These are phyloP conservation scores for Zapus hudsonius DNA, from an alignment of 2,113 vertebrate genomes.

Conservation along the genomic window DNA sequence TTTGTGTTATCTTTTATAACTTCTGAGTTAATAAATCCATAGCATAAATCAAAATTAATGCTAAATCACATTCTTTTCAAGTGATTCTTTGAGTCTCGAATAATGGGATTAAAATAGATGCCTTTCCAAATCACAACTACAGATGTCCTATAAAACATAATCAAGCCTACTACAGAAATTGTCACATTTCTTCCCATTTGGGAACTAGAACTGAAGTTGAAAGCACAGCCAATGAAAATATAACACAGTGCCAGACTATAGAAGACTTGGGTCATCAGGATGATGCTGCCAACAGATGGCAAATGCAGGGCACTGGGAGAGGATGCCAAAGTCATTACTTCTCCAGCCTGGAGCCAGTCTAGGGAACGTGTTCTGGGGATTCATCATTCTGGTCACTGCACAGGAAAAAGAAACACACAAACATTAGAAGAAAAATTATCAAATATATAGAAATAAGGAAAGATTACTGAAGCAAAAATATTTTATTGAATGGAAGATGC, in stretches of 20 bases:
- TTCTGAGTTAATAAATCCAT: not conserved
- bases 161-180: slow-evolving; percentile 21
- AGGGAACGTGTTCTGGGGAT: slow-evolving; percentile 67
- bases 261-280: slow-evolving; percentile 72
- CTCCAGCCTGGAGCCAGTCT: slow-evolving; percentile 69
- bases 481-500: not conserved
- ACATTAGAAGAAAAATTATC: not conserved
- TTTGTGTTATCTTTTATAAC: not conserved
- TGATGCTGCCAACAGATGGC: slow-evolving; percentile 80
- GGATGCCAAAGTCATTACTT: slow-evolving; percentile 83
- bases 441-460: slow-evolving; percentile 25
- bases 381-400: slow-evolving; percentile 72
- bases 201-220: slow-evolving; percentile 48
- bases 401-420: slow-evolving; percentile 61
- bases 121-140: slow-evolving; percentile 29
- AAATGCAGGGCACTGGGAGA: slow-evolving; percentile 69
- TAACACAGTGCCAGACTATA: slow-evolving; percentile 62
- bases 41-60: not conserved
- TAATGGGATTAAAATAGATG: not conserved
- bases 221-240: slow-evolving; percentile 64
- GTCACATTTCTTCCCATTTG: slow-evolving; percentile 10
- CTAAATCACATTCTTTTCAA: not conserved
- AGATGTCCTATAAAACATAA: slow-evolving; percentile 2
- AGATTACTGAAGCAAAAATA: not conserved
- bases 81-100: not conserved